phyloP scores from a whole-genome alignment of 2,888 invertebrate species.

The Heliconius cydno region DNA sequence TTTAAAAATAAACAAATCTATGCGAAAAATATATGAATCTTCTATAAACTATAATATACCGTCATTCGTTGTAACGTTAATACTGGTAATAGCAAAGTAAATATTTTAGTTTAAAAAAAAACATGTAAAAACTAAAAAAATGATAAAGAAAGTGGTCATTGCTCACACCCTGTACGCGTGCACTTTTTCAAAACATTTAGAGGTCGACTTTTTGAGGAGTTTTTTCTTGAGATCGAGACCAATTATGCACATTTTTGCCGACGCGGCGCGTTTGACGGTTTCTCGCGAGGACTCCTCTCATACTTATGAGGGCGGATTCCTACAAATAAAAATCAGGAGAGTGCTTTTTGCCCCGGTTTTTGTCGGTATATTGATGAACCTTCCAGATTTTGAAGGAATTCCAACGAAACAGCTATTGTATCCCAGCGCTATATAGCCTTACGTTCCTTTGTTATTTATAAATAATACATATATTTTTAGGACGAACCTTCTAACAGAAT shows the following conservation, averaged over 20 bases:
- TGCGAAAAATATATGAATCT: not conserved
- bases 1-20: too few relatives aligned
- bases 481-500: slow-evolving; percentile 16
- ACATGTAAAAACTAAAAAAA: not conserved
- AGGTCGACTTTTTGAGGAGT: slow-evolving; percentile 79
- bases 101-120: not conserved
- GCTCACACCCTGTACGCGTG: slow-evolving; percentile 69
- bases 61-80: not conserved
- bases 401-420: slow-evolving; percentile 50
- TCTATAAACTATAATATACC: not conserved
- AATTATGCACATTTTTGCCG: slow-evolving; percentile 83
- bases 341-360: slow-evolving; percentile 75
- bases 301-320: slow-evolving; percentile 76
- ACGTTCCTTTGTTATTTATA: slow-evolving; percentile 41
- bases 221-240: slow-evolving; percentile 75
- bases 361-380: slow-evolving; percentile 76
- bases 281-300: slow-evolving; percentile 62
- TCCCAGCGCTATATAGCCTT: slow-evolving; percentile 36
- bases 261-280: slow-evolving; percentile 74
- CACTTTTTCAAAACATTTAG: slow-evolving; percentile 81
- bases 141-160: slow-evolving; percentile 24
- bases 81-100: not conserved
- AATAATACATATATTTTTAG: slow-evolving; percentile 42
- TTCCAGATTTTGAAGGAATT: slow-evolving; percentile 75
- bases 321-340: slow-evolving; percentile 79